phyloP scores from a whole-genome alignment of 2,888 invertebrate species.

The Carabus problematicus region DNA sequence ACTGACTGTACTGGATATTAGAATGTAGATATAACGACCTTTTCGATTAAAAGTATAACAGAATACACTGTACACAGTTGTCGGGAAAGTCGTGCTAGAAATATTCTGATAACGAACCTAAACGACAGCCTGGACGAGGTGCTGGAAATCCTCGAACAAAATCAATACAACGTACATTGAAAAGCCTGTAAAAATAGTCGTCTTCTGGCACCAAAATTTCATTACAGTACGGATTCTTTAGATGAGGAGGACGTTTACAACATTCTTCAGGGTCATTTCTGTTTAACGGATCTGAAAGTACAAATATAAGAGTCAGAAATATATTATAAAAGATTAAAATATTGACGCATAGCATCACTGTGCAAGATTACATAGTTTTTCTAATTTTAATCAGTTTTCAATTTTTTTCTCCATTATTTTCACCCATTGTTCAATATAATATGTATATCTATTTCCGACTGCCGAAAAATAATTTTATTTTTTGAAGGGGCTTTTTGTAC shows the following conservation, averaged over 20 bases:
- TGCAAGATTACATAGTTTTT: too few relatives aligned
- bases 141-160: constrained; percentile 90
- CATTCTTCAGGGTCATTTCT: constrained; percentile 92
- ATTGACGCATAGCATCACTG: background rate
- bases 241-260: constrained; percentile 80
- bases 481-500: too few relatives aligned
- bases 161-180: constrained; percentile 86
- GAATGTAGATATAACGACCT: too few relatives aligned
- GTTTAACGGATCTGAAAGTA: constrained; percentile 76
- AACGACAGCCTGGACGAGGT: constrained; percentile 84
- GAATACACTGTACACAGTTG: too few relatives aligned
- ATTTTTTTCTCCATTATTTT: too few relatives aligned
- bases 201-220: constrained; percentile 88
- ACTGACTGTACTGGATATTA: too few relatives aligned
- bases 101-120: constrained; percentile 63
- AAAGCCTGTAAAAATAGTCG: constrained; percentile 88
- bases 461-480: too few relatives aligned
- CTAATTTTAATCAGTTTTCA: too few relatives aligned
- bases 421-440: too few relatives aligned
- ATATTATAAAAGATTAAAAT: background rate
- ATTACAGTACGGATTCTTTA: constrained; percentile 90
- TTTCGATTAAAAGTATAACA: too few relatives aligned
- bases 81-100: background rate
- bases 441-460: too few relatives aligned
- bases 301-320: background rate